These are phyloP conservation scores for Conus betulinus DNA, from an alignment of 1,140 invertebrate species.

Conservation along the genomic window DNA sequence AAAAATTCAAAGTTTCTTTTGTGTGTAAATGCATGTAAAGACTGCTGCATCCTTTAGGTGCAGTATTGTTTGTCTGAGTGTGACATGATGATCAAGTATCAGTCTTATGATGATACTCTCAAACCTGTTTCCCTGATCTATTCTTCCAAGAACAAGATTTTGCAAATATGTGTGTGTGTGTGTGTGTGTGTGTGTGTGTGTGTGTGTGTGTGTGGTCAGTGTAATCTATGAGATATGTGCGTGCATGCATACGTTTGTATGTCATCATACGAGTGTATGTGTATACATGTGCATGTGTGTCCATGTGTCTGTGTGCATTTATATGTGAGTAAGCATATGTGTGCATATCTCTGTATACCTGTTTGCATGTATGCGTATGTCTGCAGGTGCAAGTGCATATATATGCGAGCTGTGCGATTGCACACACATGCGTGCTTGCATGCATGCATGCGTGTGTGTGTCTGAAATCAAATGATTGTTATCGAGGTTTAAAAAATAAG, in stretches of 20 bases:
- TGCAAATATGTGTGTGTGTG: background rate
- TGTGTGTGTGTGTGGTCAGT: background rate
- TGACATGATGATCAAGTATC: too few species aligned
- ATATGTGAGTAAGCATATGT: background rate
- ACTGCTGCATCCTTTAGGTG: background rate
- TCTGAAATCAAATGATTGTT: background rate
- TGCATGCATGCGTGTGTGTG: background rate
- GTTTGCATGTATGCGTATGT: background rate
- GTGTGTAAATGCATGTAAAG: background rate
- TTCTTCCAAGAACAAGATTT: too few species aligned
- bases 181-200: slow-evolving; percentile 10
- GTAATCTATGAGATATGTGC: background rate
- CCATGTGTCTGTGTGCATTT: too few species aligned
- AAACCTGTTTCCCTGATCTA: too few species aligned
- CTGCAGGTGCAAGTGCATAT: background rate
- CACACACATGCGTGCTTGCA: too few species aligned
- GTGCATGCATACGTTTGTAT: background rate
- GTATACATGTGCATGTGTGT: too few species aligned
- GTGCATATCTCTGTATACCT: background rate
- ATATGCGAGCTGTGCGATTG: too few species aligned
- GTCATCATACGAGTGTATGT: background rate
- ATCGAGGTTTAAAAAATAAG: too few species aligned
- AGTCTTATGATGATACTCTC: too few species aligned
- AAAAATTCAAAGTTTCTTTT: background rate
- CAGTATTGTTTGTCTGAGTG: background rate